Conservation (phyloP, 2,888 invertebrate species). For the Diaphora mendica region DNA sequence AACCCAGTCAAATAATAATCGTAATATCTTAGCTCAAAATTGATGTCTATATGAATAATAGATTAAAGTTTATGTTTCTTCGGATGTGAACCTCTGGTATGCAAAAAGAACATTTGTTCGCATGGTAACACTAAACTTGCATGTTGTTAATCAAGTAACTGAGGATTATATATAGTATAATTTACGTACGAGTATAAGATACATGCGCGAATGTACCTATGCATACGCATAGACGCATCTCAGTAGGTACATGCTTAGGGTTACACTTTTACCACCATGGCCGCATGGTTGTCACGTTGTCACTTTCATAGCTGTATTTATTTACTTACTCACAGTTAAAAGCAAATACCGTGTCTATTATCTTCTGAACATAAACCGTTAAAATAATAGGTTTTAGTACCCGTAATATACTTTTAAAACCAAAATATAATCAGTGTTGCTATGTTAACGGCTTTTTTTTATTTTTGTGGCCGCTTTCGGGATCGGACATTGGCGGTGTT, state of each 20-base stretch:
- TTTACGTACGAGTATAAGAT: no score
- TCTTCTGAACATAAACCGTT: constrained; percentile 24
- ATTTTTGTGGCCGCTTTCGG: constrained; percentile 37
- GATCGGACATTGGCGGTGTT: constrained; percentile 60
- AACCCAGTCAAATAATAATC: background rate
- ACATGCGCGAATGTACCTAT: background rate
- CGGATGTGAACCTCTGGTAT: no score
- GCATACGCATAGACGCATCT: background rate
- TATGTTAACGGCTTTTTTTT: constrained; percentile 37
- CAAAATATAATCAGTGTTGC: constrained; percentile 41
- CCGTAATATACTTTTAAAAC: constrained; percentile 42
- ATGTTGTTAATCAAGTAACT: no score
- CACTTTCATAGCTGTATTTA: constrained; percentile 40
- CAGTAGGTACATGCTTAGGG: no score
- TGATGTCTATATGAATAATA: no score
- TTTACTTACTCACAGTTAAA: constrained; percentile 33
- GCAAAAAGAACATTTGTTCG: background rate
- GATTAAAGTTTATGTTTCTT: background rate
- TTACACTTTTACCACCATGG: background rate
- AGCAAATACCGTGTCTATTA: constrained; percentile 12
- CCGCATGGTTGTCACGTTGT: no score
- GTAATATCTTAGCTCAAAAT: background rate
- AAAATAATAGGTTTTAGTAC: constrained; percentile 39
- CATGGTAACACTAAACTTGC: background rate
- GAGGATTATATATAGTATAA: background rate